These are phyloP conservation scores for Cerastoderma edule DNA, from an alignment of 2,888 invertebrate species.

Conservation along the genomic window DNA sequence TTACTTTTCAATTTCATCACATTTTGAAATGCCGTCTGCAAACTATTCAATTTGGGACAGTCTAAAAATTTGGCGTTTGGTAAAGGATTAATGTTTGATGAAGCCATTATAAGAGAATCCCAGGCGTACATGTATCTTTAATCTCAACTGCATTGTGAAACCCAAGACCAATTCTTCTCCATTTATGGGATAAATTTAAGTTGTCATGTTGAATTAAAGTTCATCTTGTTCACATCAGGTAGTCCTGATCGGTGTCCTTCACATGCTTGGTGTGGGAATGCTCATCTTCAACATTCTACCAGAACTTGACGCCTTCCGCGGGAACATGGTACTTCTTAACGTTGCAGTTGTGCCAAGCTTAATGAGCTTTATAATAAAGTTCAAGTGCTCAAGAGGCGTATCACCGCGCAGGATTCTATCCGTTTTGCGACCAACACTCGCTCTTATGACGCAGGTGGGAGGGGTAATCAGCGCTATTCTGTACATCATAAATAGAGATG, in stretches of 20 bases:
- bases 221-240: conserved; percentile 41
- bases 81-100: no score
- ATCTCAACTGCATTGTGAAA: no score
- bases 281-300: conserved; percentile 77
- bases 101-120: no score
- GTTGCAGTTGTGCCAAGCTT: conserved; percentile 68
- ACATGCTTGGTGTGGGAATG: conserved; percentile 30
- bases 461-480: neutral
- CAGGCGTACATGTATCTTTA: no score
- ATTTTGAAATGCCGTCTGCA: no score
- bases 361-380: conserved; percentile 6
- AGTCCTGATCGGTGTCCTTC: conserved; percentile 32
- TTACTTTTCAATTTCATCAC: no score
- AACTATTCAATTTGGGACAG: no score
- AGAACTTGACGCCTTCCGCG: conserved; percentile 56
- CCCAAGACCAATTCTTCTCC: no score
- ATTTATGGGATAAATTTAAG: no score
- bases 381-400: conserved; percentile 18
- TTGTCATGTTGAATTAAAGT: no score
- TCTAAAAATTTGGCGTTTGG: no score
- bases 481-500: conserved; percentile 7
- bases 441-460: neutral
- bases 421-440: neutral
- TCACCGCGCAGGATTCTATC: neutral
- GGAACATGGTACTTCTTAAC: conserved; percentile 67